phyloP scores from a whole-genome alignment of 2,888 invertebrate genomes.

The Diplolepis rosae region DNA sequence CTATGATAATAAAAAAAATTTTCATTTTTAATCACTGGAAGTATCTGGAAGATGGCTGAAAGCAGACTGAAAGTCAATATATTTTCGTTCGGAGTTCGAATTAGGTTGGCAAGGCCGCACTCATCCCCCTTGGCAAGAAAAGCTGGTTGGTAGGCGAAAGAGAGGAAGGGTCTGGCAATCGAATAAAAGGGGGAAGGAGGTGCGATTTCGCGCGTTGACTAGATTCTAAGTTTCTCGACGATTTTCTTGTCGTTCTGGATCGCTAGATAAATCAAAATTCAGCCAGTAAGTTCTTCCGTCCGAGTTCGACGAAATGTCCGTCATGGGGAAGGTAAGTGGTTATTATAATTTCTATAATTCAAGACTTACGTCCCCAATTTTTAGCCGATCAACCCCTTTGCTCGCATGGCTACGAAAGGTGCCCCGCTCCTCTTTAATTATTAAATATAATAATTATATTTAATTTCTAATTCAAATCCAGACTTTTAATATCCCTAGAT shows the following conservation, averaged over 20 bases:
- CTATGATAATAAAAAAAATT: no score
- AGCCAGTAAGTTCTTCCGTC: conserved; percentile 49
- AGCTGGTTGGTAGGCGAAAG: conserved; percentile 25
- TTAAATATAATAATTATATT: not conserved
- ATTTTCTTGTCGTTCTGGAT: conserved; percentile 19
- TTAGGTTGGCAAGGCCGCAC: conserved; percentile 17
- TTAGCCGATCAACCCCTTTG: conserved; percentile 8
- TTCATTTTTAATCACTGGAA: no score
- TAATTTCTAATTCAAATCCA: not conserved
- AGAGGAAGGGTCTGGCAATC: conserved; percentile 64
- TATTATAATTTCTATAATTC: not conserved
- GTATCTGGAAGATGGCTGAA: no score
- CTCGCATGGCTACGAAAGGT: not conserved
- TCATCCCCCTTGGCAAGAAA: conserved; percentile 32
- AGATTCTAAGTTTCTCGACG: conserved; percentile 53
- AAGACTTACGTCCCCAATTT: not conserved
- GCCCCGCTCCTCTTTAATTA: not conserved
- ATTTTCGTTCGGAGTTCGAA: no score
- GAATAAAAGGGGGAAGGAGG: conserved; percentile 69
- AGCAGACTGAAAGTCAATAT: no score
- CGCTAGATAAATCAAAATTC: conserved; percentile 31
- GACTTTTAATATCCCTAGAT: not conserved
- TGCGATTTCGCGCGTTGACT: conserved; percentile 69
- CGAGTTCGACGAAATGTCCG: conserved; percentile 65
- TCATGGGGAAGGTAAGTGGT: conserved; percentile 70